Evolutionary conservation across 1,140 invertebrate genomes (phyloP).

Genomic region (Agrypnia vestita): DNA sequence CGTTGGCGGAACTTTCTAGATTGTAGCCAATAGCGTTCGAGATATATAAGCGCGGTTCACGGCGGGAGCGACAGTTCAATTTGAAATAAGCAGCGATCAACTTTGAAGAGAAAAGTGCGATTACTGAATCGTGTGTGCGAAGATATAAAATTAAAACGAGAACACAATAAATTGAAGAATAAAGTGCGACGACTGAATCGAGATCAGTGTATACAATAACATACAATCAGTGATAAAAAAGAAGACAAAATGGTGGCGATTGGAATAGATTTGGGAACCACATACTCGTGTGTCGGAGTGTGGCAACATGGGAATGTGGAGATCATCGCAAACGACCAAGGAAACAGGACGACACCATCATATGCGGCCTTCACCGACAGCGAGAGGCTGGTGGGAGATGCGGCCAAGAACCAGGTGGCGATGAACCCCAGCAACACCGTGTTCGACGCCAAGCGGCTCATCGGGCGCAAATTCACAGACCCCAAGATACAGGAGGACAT

Average conservation of each 20-base stretch:
- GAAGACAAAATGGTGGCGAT: slow-evolving; percentile 76
- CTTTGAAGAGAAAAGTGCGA: neutral
- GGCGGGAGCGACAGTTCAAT: slow-evolving; percentile 13
- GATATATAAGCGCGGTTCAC: neutral
- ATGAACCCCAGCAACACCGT: too few species aligned
- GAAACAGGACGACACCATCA: too few species aligned
- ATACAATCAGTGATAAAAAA: neutral
- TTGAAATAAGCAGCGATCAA: neutral
- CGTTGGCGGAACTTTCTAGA: slow-evolving; percentile 29
- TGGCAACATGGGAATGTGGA: too few species aligned
- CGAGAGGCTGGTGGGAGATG: slow-evolving; percentile 90
- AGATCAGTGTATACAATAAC: too few species aligned
- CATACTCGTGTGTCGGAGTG: slow-evolving; percentile 58
- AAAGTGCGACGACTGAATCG: neutral
- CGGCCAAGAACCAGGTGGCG: too few species aligned
- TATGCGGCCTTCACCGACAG: slow-evolving; percentile 92
- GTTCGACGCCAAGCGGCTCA: slow-evolving; percentile 72
- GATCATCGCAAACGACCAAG: too few species aligned
- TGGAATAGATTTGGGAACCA: slow-evolving; percentile 86
- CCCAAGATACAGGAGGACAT: slow-evolving; percentile 81
- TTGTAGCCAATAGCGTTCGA: slow-evolving; percentile 35
- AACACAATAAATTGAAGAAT: neutral
- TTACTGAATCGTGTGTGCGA: too few species aligned
- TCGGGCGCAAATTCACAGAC: slow-evolving; percentile 82
- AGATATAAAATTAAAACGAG: too few species aligned